These are phyloP conservation scores for Diuraphis noxia DNA, from an alignment of 1,140 invertebrate species.

Conservation along the genomic window DNA sequence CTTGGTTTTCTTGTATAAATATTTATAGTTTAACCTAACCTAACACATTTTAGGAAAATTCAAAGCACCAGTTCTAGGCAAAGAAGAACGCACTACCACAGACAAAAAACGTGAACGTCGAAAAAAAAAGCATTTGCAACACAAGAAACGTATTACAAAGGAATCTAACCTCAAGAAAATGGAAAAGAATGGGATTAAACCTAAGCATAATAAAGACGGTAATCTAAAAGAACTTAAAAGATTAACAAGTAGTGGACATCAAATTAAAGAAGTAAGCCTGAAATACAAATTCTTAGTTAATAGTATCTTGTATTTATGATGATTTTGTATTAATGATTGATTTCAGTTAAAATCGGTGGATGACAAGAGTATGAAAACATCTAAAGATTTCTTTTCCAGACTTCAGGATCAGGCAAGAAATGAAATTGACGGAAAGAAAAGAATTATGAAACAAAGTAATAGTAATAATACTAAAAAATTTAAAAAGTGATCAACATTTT, in stretches of 20 bases:
- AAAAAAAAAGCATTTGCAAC: constrained; percentile 81
- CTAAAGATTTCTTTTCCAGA: constrained; percentile 79
- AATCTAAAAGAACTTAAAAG: constrained; percentile 7
- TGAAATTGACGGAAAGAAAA: constrained; percentile 62
- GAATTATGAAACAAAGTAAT: constrained; percentile 59
- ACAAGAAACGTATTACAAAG: constrained; percentile 62
- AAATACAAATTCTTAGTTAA: neutral
- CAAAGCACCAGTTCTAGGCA: constrained; percentile 78
- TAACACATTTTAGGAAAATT: constrained; percentile 65
- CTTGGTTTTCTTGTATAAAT: neutral
- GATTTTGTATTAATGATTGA: constrained; percentile 56
- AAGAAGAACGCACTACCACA: constrained; percentile 78
- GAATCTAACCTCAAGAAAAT: constrained; percentile 65
- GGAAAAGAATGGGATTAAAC: constrained; percentile 46
- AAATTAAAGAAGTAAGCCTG: constrained; percentile 34
- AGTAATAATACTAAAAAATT: constrained; percentile 56
- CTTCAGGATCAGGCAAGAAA: constrained; percentile 74
- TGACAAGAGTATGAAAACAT: constrained; percentile 72
- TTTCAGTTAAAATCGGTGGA: constrained; percentile 63
- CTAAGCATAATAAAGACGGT: constrained; percentile 7
- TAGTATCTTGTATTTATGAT: neutral
- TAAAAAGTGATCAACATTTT: constrained; percentile 44
- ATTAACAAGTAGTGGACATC: constrained; percentile 30
- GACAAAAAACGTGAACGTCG: constrained; percentile 88
- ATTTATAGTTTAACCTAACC: neutral